Conservation (phyloP, 2,113 vertebrate genomes). For the Menura novaehollandiae region DNA sequence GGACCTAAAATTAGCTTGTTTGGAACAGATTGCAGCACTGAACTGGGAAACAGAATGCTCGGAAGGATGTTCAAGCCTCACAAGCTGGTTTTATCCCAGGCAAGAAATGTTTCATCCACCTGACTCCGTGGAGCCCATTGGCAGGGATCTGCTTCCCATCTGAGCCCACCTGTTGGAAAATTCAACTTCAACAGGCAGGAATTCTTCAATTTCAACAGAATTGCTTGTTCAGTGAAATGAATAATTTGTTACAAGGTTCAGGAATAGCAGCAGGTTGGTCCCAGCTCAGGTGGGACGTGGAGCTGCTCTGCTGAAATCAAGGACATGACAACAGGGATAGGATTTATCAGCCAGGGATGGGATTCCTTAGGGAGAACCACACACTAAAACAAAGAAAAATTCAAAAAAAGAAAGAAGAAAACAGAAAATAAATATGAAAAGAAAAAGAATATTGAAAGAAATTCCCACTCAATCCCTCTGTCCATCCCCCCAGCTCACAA, state of each 20-base stretch:
- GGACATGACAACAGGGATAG: not conserved
- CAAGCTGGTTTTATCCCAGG: not conserved
- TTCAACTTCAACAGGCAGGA: not conserved
- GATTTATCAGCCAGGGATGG: not conserved
- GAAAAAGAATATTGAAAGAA: not conserved
- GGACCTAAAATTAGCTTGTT: not conserved
- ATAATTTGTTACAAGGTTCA: no score
- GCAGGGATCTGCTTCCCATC: not conserved
- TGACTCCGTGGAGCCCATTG: not conserved
- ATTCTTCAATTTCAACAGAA: not conserved
- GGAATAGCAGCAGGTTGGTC: not conserved
- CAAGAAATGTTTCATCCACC: not conserved
- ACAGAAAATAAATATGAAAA: no score
- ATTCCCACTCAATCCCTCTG: not conserved
- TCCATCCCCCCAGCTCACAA: not conserved
- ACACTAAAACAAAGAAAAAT: not conserved
- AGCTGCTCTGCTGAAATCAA: not conserved
- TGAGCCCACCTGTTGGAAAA: not conserved
- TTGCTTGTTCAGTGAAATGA: not conserved
- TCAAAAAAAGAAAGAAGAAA: accelerated
- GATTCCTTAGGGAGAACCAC: not conserved
- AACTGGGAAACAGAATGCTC: not conserved
- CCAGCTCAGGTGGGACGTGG: not conserved
- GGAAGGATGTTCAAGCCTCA: not conserved
- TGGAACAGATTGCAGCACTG: not conserved